These are phyloP conservation scores for Laspeyria flexula DNA, from an alignment of 2,888 invertebrate species.

Conservation along the genomic window DNA sequence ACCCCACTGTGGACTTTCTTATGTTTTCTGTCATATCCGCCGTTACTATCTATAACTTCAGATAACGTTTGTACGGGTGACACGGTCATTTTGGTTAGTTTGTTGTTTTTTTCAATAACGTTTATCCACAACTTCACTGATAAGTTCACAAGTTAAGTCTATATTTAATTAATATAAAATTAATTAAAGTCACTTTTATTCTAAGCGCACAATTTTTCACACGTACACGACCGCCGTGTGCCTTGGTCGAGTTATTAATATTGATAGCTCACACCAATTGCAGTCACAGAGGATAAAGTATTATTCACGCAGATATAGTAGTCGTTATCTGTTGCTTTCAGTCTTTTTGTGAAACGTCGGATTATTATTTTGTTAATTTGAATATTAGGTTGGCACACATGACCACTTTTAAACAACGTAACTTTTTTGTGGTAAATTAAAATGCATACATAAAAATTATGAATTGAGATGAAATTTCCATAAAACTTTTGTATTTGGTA, in stretches of 20 bases:
- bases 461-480: too few relatives aligned
- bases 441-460: too few relatives aligned
- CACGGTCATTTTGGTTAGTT: slow-evolving; percentile 32
- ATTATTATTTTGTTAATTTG: slow-evolving; percentile 22
- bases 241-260: slow-evolving; percentile 51
- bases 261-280: slow-evolving; percentile 38
- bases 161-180: neutral
- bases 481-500: too few relatives aligned
- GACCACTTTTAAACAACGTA: too few relatives aligned
- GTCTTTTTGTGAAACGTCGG: slow-evolving; percentile 28
- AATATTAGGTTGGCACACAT: slow-evolving; percentile 6
- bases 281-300: slow-evolving; percentile 39
- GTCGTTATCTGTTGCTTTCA: slow-evolving; percentile 32
- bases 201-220: slow-evolving; percentile 16
- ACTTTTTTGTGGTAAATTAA: too few relatives aligned
- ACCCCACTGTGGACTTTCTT: too few relatives aligned
- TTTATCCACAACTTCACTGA: neutral
- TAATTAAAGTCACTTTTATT: slow-evolving; percentile 21
- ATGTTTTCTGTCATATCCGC: slow-evolving; percentile 22
- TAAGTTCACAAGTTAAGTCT: neutral
- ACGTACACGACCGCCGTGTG: slow-evolving; percentile 50
- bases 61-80: slow-evolving; percentile 36
- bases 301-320: slow-evolving; percentile 37
- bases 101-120: slow-evolving; percentile 8
- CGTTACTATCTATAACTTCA: slow-evolving; percentile 48